Base-by-base conservation (phyloP, 2,888 invertebrate genomes). In the Cataglyphis livida region DNA sequence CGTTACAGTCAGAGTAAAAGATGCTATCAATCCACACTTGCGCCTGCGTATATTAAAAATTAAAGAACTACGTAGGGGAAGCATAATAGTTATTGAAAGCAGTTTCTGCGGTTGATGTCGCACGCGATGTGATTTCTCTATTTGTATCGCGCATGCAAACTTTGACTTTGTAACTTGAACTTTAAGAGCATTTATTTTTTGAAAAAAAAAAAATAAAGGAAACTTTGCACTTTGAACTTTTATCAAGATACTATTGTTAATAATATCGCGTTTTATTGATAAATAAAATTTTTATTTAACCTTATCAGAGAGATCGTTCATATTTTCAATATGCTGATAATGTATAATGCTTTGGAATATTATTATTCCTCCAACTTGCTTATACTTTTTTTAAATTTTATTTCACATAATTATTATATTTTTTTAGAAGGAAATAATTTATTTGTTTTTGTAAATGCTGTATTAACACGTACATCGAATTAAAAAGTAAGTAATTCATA, bases 21-120 rank as follows among this genome's bases (percentile, higher is more conserved):
- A 25, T 12, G n/a, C 10, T 54, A 21, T 66, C 28, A 12, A 15
- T 4, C n/a, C 3, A 25, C 9, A 18, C 15, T 32, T 59, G 44
- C 59, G 70, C 59, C 5, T 59, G 78, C 70, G 57, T 28, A 41
- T 18, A 35, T 78, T 78, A 78, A 70, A 68, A 68, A 68, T 59
- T 78, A n/a, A 78, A 32, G 3, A 32, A 6, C 5, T 6, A 12
- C n/a, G n/a, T 15, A 68, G 54, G 28, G n/a, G 41, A 44, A 12
- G n/a, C 21, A 32, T 28, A 35, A 15, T 21, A 15, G 15, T 15
- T 21, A 51, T 51, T 21, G 51, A 38, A 25, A 21, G 51, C 15
- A 64, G 38, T 51, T 64, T 64, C 38, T 15, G 1, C 62, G 21
- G 21, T 9, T 48, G 38, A 64, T 75, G 18, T 64, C 35, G 51